Conservation (phyloP, 1,140 invertebrate genomes). For the Microplitis demolitor region DNA sequence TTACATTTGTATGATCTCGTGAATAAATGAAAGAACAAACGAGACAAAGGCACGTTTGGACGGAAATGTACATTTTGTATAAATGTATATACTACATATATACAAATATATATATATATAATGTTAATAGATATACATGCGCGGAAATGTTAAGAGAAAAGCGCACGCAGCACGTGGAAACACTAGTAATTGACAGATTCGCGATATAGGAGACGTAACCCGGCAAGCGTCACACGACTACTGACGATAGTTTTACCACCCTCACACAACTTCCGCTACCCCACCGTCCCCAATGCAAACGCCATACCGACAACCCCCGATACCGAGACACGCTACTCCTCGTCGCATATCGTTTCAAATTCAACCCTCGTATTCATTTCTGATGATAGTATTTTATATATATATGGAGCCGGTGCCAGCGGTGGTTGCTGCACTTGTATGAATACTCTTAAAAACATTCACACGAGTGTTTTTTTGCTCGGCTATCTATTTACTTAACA, state of each 20-base stretch:
- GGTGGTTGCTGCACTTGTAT: neutral
- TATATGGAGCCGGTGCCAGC: neutral
- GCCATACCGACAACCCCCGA: neutral
- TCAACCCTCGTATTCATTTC: too few species aligned
- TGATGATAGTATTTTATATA: neutral
- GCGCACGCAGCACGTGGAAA: slow-evolving; percentile 18
- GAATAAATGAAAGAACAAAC: neutral
- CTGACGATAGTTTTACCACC: slow-evolving; percentile 23
- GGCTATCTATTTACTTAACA: neutral
- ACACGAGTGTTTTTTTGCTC: neutral
- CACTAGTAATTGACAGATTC: slow-evolving; percentile 6
- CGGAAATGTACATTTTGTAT: neutral
- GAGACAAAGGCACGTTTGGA: slow-evolving; percentile 1
- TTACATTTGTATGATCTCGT: too few species aligned
- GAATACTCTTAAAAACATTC: neutral
- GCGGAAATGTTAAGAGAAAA: neutral
- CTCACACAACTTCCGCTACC: slow-evolving; percentile 25
- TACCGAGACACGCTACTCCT: too few species aligned
- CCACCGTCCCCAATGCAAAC: slow-evolving; percentile 9
- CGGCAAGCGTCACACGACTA: slow-evolving; percentile 24
- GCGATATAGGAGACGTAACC: slow-evolving; percentile 13
- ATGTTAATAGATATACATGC: neutral
- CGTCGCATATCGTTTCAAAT: too few species aligned
- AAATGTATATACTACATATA: neutral
- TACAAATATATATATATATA: neutral